Evolutionary conservation across 2,888 invertebrate genomes (phyloP).

Genomic region (Rotaria macrura): DNA sequence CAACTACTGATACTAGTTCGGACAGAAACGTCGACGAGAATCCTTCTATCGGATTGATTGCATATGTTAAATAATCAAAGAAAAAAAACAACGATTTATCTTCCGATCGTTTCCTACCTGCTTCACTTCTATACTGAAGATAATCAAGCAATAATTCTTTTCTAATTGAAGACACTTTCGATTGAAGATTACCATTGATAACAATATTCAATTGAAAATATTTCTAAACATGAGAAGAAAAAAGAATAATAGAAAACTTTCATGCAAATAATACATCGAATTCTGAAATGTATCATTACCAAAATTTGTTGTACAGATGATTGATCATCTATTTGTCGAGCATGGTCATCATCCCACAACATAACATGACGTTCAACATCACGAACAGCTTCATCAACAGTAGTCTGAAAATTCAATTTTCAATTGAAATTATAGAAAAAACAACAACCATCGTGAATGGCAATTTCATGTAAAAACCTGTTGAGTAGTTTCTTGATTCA

Average conservation of each 20-base stretch:
- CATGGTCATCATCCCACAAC: background rate
- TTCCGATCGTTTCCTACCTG: background rate
- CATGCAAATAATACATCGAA: background rate
- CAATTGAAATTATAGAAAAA: too few relatives aligned
- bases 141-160: background rate
- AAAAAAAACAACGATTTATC: too few relatives aligned
- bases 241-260: too few relatives aligned
- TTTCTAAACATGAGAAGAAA: background rate
- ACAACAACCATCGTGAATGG: too few relatives aligned
- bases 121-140: background rate
- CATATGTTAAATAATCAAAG: too few relatives aligned
- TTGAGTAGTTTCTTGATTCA: background rate
- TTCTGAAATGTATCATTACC: background rate
- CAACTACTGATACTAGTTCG: too few relatives aligned
- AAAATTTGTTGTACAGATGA: background rate
- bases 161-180: background rate
- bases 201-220: background rate
- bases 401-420: background rate
- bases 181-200: background rate
- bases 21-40: too few relatives aligned
- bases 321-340: background rate
- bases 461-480: background rate
- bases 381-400: background rate
- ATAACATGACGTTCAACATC: constrained; percentile 7
- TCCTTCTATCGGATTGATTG: too few relatives aligned